Percentiles rank a stretch among this genome's conserved stretches.
These are phyloP conservation scores for Melinopterus prodromus DNA, from an alignment of 2,888 invertebrate species.

Conservation along the genomic window DNA sequence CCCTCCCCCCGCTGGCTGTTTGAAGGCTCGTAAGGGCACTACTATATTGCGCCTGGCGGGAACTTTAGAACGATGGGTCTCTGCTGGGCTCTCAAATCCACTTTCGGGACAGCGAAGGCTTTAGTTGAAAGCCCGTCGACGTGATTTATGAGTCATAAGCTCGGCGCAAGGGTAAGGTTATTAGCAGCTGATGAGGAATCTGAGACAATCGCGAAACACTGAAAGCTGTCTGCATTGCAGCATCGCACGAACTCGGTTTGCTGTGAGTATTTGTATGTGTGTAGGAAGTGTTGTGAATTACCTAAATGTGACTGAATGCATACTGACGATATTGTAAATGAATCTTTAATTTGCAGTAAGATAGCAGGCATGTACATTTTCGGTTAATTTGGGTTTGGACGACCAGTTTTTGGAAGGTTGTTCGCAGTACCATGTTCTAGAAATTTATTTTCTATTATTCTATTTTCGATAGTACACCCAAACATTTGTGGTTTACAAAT, in stretches of 20 bases:
- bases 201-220: neutral
- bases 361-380: no score
- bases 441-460: no score
- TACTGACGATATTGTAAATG: no score
- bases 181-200: neutral
- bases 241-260: neutral
- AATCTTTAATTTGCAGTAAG: no score
- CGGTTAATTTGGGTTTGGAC: no score
- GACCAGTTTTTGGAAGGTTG: no score
- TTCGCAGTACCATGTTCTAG: no score
- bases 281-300: neutral
- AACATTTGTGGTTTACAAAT: no score
- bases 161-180: neutral
- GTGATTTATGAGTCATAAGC: conserved; percentile 4
- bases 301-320: no score
- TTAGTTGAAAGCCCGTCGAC: neutral
- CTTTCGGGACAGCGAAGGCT: neutral
- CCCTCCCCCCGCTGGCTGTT: neutral
- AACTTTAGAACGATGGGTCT: neutral
- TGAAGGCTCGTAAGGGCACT: neutral
- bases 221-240: neutral
- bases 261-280: neutral
- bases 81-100: neutral
- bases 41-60: neutral
- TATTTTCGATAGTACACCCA: no score